Percentiles rank a stretch among this genome's conserved stretches.
phyloP scores from a whole-genome alignment of 2,797 vertebrate species.

The Hafferia zeledoni region DNA sequence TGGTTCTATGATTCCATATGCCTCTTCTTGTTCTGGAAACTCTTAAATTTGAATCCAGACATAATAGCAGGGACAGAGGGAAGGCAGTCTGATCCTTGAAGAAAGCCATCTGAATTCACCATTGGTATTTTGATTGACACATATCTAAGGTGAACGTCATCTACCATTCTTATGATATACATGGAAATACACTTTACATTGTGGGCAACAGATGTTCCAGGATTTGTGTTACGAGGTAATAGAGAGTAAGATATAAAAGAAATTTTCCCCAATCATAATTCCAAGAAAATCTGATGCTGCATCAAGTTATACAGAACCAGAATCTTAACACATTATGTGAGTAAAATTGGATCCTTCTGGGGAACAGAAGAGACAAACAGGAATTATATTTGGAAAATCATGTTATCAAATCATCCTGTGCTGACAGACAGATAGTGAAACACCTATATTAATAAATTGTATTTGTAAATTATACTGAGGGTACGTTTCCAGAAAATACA shows the following conservation, averaged over 20 bases:
- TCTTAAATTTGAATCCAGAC: neutral
- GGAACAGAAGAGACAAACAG: neutral
- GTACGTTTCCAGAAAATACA: neutral
- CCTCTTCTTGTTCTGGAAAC: neutral
- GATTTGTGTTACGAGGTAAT: neutral
- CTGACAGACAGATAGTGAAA: neutral
- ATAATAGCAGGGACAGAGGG: accelerated
- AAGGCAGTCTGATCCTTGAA: neutral
- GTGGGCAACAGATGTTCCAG: neutral
- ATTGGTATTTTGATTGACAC: neutral
- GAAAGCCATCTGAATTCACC: neutral
- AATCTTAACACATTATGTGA: neutral
- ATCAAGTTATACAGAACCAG: neutral
- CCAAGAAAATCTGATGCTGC: neutral
- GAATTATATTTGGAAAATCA: neutral
- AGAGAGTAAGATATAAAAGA: neutral
- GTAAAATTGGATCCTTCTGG: neutral
- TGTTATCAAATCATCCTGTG: neutral
- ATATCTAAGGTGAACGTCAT: neutral
- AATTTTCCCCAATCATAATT: neutral
- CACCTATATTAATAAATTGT: neutral
- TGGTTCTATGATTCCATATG: neutral
- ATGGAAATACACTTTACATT: neutral
- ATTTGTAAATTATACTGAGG: neutral
- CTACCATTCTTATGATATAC: neutral